Percentiles rank a stretch among this genome's conserved stretches.
Conservation (phyloP, 1,140 invertebrate genomes). For the Drosophila grimshawi region DNA sequence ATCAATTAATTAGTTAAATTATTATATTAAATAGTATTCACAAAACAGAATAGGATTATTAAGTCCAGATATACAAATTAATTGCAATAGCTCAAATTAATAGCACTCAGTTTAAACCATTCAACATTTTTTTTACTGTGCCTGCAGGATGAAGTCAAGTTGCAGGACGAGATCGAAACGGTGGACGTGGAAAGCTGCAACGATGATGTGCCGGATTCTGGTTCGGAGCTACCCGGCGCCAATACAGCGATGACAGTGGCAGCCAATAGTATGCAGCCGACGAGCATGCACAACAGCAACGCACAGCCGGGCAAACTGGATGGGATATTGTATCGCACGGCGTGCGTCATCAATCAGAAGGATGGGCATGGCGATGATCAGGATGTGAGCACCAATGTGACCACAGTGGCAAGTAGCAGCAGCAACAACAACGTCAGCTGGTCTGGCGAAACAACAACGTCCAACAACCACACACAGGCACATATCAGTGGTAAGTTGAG, state of each 20-base stretch:
- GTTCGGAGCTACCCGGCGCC: slow-evolving; percentile 59
- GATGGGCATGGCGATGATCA: slow-evolving; percentile 59
- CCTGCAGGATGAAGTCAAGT: slow-evolving; percentile 64
- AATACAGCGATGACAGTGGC: slow-evolving; percentile 10
- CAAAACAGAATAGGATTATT: too few species aligned
- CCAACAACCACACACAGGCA: slow-evolving; percentile 60
- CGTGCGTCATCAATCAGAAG: slow-evolving; percentile 80
- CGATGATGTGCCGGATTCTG: slow-evolving; percentile 82
- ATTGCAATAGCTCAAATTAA: too few species aligned
- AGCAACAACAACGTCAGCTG: slow-evolving; percentile 55
- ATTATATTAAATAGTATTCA: too few species aligned
- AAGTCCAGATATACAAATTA: too few species aligned
- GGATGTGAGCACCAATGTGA: slow-evolving; percentile 73
- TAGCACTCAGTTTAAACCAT: neutral
- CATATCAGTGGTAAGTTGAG: slow-evolving; percentile 77
- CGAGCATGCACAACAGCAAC: slow-evolving; percentile 75
- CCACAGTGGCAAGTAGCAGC: slow-evolving; percentile 64
- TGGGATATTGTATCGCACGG: slow-evolving; percentile 80
- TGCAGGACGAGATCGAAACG: slow-evolving; percentile 86
- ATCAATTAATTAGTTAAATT: too few species aligned
- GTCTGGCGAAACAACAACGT: slow-evolving; percentile 54
- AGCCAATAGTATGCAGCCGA: slow-evolving; percentile 25
- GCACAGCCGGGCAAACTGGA: slow-evolving; percentile 79
- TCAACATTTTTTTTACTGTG: neutral
- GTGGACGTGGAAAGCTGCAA: slow-evolving; percentile 86